Evolutionary conservation across 2,888 invertebrate genomes (phyloP).

Genomic region (Meiosimyza decipiens): DNA sequence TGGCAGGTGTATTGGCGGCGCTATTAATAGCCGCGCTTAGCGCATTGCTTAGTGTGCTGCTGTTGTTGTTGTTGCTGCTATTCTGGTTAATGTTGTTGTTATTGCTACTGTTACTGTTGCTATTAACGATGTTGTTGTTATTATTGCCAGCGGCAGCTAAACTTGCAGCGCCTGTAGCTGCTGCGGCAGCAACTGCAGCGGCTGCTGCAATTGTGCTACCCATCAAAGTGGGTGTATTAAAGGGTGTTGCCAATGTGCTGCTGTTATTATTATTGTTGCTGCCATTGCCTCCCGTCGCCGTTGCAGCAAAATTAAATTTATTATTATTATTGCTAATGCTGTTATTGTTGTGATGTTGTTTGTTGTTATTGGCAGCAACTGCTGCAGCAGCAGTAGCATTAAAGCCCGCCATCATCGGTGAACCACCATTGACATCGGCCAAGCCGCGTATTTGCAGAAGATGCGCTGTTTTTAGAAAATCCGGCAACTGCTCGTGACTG

Average conservation of each 20-base stretch:
- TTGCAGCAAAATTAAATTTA: constrained; percentile 53
- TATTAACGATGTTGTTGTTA: constrained; percentile 27
- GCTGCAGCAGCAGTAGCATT: constrained; percentile 19
- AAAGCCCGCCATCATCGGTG: constrained; percentile 26
- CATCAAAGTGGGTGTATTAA: constrained; percentile 52
- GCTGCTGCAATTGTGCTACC: constrained; percentile 46
- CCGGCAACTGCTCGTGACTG: constrained; percentile 86
- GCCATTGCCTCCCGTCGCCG: constrained; percentile 39
- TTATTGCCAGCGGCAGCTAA: constrained; percentile 38
- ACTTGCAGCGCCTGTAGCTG: constrained; percentile 33
- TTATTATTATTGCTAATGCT: constrained; percentile 51
- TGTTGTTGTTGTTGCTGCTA: constrained; percentile 47
- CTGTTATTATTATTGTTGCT: constrained; percentile 32
- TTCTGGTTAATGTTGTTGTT: constrained; percentile 46
- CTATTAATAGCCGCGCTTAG: constrained; percentile 36
- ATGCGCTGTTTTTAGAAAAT: constrained; percentile 88
- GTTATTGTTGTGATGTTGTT: constrained; percentile 42
- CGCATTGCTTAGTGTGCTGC: constrained; percentile 26
- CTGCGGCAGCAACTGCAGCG: constrained; percentile 51
- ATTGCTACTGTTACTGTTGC: constrained; percentile 45
- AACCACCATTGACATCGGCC: constrained; percentile 76
- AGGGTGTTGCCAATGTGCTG: constrained; percentile 44
- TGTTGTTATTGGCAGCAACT: constrained; percentile 48
- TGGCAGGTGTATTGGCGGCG: constrained; percentile 57
- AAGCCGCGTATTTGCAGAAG: constrained; percentile 87